phyloP scores from a whole-genome alignment of 37 sponge, comb jelly and placozoan species.

The Hormiphora californensis region DNA sequence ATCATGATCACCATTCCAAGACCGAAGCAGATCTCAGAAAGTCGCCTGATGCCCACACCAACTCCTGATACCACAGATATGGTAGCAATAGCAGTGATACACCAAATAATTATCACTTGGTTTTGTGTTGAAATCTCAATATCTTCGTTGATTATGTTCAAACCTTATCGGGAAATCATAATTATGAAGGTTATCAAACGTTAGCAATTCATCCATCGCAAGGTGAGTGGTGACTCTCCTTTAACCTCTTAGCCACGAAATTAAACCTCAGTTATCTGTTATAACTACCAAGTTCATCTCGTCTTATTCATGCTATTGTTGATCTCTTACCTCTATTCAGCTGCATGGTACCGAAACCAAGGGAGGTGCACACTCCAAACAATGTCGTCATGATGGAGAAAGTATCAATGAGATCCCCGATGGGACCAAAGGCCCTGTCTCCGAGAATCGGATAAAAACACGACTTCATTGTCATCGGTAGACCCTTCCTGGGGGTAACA shows the following conservation, averaged over 20 bases:
- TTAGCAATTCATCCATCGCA: no score
- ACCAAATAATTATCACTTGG: slow-evolving; percentile 45
- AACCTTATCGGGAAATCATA: no score
- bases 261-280: no score
- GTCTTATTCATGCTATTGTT: no score
- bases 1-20: slow-evolving; percentile 46
- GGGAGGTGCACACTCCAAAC: slow-evolving; percentile 33
- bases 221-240: no score
- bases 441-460: slow-evolving; percentile 49
- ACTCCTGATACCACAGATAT: slow-evolving; percentile 17
- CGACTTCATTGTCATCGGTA: slow-evolving; percentile 53
- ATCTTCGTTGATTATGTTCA: background rate
- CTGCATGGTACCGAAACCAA: slow-evolving; percentile 13
- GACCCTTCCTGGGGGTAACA: no score
- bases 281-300: no score
- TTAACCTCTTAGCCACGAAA: no score
- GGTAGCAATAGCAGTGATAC: slow-evolving; percentile 18
- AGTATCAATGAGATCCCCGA: slow-evolving; percentile 2
- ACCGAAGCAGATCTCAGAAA: slow-evolving; percentile 46
- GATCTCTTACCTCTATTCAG: background rate
- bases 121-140: background rate
- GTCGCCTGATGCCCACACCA: slow-evolving; percentile 10
- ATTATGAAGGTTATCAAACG: no score
- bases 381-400: slow-evolving; percentile 37
- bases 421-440: background rate